Evolutionary conservation across 2,888 invertebrate genomes (phyloP).

Genomic region (Cenopis cana): DNA sequence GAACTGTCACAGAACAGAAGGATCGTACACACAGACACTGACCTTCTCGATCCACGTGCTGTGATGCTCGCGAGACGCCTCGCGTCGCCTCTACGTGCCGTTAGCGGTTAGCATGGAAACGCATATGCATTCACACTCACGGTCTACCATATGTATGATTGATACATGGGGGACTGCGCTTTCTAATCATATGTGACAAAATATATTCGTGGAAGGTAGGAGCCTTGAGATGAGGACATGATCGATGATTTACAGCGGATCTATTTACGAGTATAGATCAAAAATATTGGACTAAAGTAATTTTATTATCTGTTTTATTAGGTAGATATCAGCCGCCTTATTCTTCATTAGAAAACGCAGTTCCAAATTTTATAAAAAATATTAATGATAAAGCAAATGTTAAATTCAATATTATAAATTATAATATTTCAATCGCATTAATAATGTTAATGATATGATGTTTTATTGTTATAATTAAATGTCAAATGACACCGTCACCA

Average conservation of each 20-base stretch:
- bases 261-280: too few species aligned
- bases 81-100: slow-evolving; percentile 82
- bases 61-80: slow-evolving; percentile 80
- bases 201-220: slow-evolving; percentile 20
- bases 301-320: too few species aligned
- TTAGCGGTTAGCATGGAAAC: slow-evolving; percentile 85
- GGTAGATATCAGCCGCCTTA: too few species aligned
- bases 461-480: slow-evolving; percentile 31
- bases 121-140: slow-evolving; percentile 80
- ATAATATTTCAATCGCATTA: slow-evolving; percentile 34
- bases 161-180: slow-evolving; percentile 38
- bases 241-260: too few species aligned
- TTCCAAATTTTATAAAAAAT: slow-evolving; percentile 48
- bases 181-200: slow-evolving; percentile 46
- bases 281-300: too few species aligned
- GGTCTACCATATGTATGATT: slow-evolving; percentile 58
- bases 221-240: too few species aligned
- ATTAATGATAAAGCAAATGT: slow-evolving; percentile 58
- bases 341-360: slow-evolving; percentile 42
- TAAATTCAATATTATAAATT: slow-evolving; percentile 45
- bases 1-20: slow-evolving; percentile 20
- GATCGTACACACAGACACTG: slow-evolving; percentile 57
- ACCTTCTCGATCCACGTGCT: slow-evolving; percentile 97
- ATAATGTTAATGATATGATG: slow-evolving; percentile 46
- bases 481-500: slow-evolving; percentile 41